phyloP scores from a whole-genome alignment of 2,113 vertebrate species.

The Piprites chloris region DNA sequence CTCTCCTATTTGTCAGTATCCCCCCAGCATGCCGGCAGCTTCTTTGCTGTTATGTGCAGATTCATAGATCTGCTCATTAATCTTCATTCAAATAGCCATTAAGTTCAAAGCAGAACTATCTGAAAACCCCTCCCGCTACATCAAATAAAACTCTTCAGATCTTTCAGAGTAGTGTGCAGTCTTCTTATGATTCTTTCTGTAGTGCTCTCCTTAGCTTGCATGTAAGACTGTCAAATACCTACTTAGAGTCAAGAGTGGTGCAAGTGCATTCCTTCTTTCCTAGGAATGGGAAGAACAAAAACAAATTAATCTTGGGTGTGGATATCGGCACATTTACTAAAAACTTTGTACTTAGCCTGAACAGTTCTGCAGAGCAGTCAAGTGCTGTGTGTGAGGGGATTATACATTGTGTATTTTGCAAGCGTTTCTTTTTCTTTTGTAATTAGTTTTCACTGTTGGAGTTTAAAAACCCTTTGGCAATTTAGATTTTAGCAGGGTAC shows the following conservation, averaged over 20 bases:
- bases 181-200: not conserved
- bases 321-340: not conserved
- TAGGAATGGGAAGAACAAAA: not conserved
- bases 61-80: not conserved
- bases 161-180: not conserved
- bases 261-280: conserved; percentile 10
- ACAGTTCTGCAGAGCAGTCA: not conserved
- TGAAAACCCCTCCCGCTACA: not conserved
- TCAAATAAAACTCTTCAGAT: not conserved
- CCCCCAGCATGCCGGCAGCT: not conserved
- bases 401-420: not conserved
- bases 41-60: not conserved
- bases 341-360: not conserved
- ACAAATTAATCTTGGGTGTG: not conserved
- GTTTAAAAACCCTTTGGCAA: conserved; percentile 4
- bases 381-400: not conserved
- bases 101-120: not conserved
- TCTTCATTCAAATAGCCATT: not conserved
- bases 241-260: not conserved
- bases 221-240: not conserved
- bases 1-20: not conserved
- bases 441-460: not conserved
- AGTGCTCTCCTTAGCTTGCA: not conserved
- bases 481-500: not conserved
- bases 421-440: not conserved